These are phyloP conservation scores for Ormyrus nitidulus DNA, from an alignment of 2,888 invertebrate species.

Conservation along the genomic window DNA sequence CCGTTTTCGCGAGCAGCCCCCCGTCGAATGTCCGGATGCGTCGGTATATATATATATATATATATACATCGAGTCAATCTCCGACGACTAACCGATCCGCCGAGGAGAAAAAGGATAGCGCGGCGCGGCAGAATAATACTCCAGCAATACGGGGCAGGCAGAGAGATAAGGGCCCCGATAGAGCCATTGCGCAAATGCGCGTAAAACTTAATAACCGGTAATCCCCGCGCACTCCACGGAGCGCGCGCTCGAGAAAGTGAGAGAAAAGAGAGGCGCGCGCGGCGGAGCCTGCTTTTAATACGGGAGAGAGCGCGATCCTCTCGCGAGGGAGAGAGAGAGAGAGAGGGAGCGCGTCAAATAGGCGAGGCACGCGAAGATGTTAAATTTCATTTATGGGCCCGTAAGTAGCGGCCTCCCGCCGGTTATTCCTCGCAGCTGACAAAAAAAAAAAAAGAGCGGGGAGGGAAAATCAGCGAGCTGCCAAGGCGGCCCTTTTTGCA, in stretches of 20 bases:
- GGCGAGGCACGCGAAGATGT: neutral
- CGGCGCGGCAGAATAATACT: no score
- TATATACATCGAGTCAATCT: no score
- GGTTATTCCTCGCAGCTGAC: no score
- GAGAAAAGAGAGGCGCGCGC: neutral
- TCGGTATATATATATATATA: no score
- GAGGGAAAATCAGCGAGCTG: no score
- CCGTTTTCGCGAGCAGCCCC: no score
- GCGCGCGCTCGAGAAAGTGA: neutral
- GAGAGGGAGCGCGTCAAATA: conserved; percentile 17
- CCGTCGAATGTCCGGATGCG: no score
- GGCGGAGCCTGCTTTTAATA: no score
- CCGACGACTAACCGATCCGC: no score
- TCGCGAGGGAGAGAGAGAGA: neutral
- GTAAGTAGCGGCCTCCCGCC: conserved; percentile 14
- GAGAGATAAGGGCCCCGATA: conserved; percentile 51
- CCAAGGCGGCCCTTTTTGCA: no score
- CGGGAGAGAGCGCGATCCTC: neutral
- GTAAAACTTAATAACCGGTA: conserved; percentile 61
- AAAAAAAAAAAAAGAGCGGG: no score
- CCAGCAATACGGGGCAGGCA: neutral
- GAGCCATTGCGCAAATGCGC: conserved; percentile 61
- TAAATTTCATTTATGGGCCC: conserved; percentile 47
- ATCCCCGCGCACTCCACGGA: conserved; percentile 8
- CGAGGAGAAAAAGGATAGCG: neutral